Base-by-base conservation (phyloP, 2,888 invertebrate genomes). In the Oscheius onirici region DNA sequence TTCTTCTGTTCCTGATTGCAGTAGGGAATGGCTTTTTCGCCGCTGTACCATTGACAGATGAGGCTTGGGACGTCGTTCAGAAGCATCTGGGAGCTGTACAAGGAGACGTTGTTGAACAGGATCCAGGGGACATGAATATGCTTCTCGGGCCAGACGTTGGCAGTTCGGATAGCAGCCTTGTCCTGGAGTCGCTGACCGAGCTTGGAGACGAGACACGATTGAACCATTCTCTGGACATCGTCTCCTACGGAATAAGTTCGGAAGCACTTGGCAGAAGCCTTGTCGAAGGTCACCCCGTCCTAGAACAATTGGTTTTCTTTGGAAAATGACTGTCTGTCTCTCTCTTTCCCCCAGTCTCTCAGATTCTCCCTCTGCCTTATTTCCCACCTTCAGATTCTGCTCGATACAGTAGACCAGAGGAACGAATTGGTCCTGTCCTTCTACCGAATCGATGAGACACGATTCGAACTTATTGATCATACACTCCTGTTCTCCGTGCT, bases 401-500 rank as follows among this genome's bases (percentile, higher is more conserved):
- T 84, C 84, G 51, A 84, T 71, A 43, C 84, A 84, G 41, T 77
- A 72, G 44, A 84, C 75, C 49, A 75, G 72, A 40, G 83, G 83
- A 10, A 83, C 71, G 20, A 75, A 67, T 17, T 74, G 75, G 34
- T 74, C 74, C 58, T 84, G 78, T 46, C 75, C 74, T 34, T 77
- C 74, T 57, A 81, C 68, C 2, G 81, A 76, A 46, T 80, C 76
- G 46, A 82, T 82, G 60, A 80, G 73, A 68, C 84, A 84, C 11
- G 75, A 71, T 63, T 84, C 80, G 71, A 81, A 83, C 66, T 77
- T 80, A 76, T 85, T 85, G 67, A 83, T 78, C 10, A 67, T 69
- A 68, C 85, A 85, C 61, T 85, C 85, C n/a, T 83, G 73, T 34
- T 82, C 79, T 2, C 85, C 85, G 68, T 85, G 85, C 67, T 85